phyloP scores from a whole-genome alignment of 2,113 vertebrate species.

The Rhinogobius similis region DNA sequence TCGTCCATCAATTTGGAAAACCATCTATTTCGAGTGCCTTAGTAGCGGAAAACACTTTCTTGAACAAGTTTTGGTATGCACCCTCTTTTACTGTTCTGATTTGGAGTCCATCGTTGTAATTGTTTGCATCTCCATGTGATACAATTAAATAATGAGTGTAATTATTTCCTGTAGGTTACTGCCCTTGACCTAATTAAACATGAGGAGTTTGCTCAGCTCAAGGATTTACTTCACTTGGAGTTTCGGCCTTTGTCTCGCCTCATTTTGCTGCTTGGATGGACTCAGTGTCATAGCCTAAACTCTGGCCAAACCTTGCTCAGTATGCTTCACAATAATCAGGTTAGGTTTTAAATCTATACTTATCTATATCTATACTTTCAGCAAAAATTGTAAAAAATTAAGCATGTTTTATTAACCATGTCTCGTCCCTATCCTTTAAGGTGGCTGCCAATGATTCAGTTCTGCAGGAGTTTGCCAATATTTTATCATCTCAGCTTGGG shows the following conservation, averaged over 20 bases:
- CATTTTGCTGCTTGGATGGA: slow-evolving; percentile 91
- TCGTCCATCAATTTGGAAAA: slow-evolving; percentile 84
- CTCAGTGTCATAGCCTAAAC: slow-evolving; percentile 85
- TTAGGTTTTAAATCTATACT: slow-evolving; percentile 44
- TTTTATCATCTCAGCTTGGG: slow-evolving; percentile 85
- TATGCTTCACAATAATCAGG: slow-evolving; percentile 85
- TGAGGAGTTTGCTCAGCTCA: slow-evolving; percentile 85
- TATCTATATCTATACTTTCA: not conserved
- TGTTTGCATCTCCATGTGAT: slow-evolving; percentile 7
- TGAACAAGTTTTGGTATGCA: slow-evolving; percentile 89
- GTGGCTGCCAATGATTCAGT: slow-evolving; percentile 80
- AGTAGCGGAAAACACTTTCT: slow-evolving; percentile 92
- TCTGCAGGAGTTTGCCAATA: slow-evolving; percentile 87
- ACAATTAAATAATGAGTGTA: slow-evolving; percentile 19
- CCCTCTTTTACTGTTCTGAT: not conserved
- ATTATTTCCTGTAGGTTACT: slow-evolving; percentile 79
- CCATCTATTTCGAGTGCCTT: slow-evolving; percentile 90
- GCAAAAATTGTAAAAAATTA: not conserved
- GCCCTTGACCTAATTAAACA: slow-evolving; percentile 88
- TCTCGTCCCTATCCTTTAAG: slow-evolving; percentile 48
- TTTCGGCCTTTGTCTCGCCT: slow-evolving; percentile 89
- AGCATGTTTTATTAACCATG: not conserved
- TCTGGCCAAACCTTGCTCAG: slow-evolving; percentile 86
- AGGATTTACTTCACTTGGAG: slow-evolving; percentile 81
- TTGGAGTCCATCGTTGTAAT: not conserved